Conservation (phyloP, 2,888 invertebrate species). For the Acleris laterana region DNA sequence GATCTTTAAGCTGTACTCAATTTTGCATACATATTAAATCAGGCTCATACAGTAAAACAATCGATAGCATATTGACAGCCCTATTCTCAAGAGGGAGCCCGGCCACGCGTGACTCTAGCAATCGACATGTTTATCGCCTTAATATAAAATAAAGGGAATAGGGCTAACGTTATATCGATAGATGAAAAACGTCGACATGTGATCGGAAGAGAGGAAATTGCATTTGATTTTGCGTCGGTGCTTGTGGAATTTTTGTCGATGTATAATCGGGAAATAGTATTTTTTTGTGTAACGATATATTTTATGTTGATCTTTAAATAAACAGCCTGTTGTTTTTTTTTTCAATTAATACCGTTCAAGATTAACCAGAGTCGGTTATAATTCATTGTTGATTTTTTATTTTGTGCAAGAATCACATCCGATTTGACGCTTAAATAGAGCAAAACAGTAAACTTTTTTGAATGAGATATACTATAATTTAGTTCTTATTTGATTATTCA, state of each 20-base stretch:
- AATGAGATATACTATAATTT: too few species aligned
- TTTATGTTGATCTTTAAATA: not conserved
- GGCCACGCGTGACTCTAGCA: conserved; percentile 76
- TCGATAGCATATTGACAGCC: conserved; percentile 17
- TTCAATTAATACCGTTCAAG: too few species aligned
- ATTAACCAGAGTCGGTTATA: too few species aligned
- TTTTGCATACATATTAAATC: too few species aligned
- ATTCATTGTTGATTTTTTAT: too few species aligned
- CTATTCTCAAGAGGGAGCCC: conserved; percentile 61
- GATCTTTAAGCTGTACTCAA: too few species aligned
- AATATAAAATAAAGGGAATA: conserved; percentile 82
- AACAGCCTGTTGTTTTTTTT: too few species aligned
- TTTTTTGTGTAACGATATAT: too few species aligned
- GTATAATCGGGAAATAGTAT: not conserved
- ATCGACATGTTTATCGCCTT: conserved; percentile 85
- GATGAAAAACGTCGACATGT: conserved; percentile 72
- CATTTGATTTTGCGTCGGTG: conserved; percentile 52
- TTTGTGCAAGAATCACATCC: too few species aligned
- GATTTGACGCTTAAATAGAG: too few species aligned
- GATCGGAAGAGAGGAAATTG: conserved; percentile 72
- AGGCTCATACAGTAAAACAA: not conserved
- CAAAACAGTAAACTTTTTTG: too few species aligned
- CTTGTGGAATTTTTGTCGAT: conserved; percentile 15
- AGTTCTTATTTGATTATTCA: too few species aligned
- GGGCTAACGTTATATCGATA: conserved; percentile 70